Evolutionary conservation across 2,113 vertebrate species (phyloP).

Genomic region (Centropus unirufus): DNA sequence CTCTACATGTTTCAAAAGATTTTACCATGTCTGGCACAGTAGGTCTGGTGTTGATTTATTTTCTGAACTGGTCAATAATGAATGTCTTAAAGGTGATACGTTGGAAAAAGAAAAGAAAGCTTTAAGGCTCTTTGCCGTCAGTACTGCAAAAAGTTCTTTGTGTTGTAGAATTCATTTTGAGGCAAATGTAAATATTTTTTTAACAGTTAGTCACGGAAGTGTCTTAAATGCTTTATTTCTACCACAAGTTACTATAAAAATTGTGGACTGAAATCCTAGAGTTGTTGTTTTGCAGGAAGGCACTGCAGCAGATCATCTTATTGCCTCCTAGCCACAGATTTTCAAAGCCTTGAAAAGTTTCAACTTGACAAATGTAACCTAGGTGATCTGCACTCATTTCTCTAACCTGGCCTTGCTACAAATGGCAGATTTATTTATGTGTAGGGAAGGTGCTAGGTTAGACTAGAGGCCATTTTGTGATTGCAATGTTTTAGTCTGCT

Average conservation of each 20-base stretch:
- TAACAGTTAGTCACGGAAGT: background rate
- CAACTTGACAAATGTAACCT: background rate
- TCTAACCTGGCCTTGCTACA: background rate
- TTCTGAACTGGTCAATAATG: background rate
- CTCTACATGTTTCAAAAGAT: background rate
- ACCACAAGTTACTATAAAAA: background rate
- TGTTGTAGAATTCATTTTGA: background rate
- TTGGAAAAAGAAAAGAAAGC: background rate
- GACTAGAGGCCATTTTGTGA: conserved; percentile 4
- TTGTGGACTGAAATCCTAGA: background rate
- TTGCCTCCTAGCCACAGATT: background rate
- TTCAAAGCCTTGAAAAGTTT: background rate
- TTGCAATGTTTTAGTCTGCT: background rate
- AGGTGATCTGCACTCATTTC: background rate
- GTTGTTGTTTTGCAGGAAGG: background rate
- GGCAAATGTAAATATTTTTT: background rate
- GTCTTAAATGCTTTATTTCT: background rate
- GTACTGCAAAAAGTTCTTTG: background rate
- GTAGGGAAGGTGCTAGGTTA: conserved; percentile 1
- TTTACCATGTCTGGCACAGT: background rate
- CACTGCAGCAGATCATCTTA: background rate
- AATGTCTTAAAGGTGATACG: background rate
- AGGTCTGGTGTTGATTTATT: background rate
- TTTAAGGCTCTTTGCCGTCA: background rate
- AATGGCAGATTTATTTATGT: background rate